Evolutionary conservation across 1,140 invertebrate species (phyloP).

Genomic region (Cecropterus lyciades): DNA sequence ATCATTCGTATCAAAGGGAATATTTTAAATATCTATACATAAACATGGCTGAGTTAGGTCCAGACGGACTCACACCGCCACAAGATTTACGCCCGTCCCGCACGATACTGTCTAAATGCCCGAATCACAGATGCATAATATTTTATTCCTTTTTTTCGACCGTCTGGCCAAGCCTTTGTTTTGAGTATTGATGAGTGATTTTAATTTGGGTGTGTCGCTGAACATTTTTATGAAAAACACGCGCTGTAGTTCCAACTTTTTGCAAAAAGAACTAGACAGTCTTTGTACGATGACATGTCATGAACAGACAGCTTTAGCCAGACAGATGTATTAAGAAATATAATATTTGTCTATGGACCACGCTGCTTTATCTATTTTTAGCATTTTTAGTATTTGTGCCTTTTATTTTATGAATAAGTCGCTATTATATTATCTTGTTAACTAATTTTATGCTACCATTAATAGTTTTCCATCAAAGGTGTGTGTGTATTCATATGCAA

Average conservation of each 20-base stretch:
- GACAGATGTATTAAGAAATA: slow-evolving; percentile 30
- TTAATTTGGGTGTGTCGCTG: slow-evolving; percentile 38
- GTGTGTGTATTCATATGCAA: slow-evolving; percentile 45
- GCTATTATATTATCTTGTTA: slow-evolving; percentile 6
- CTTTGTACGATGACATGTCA: slow-evolving; percentile 25
- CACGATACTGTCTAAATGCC: slow-evolving; percentile 69
- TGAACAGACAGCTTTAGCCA: slow-evolving; percentile 21
- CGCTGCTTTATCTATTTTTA: no score
- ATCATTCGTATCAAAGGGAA: slow-evolving; percentile 81
- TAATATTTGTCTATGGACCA: slow-evolving; percentile 7
- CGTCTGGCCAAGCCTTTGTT: slow-evolving; percentile 69
- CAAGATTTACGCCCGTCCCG: slow-evolving; percentile 74
- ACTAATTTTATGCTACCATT: slow-evolving; percentile 15
- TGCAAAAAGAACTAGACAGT: slow-evolving; percentile 32
- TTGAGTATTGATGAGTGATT: slow-evolving; percentile 55
- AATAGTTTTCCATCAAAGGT: slow-evolving; percentile 31
- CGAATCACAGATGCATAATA: slow-evolving; percentile 70
- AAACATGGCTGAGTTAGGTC: slow-evolving; percentile 65
- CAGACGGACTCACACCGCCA: slow-evolving; percentile 70
- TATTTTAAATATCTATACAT: slow-evolving; percentile 81
- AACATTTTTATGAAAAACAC: slow-evolving; percentile 27
- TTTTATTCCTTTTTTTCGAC: slow-evolving; percentile 64
- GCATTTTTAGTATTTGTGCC: no score
- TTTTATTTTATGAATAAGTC: no score
- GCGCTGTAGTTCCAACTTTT: slow-evolving; percentile 22